phyloP scores from a whole-genome alignment of 2,888 invertebrate species.

The Leucoma salicis region DNA sequence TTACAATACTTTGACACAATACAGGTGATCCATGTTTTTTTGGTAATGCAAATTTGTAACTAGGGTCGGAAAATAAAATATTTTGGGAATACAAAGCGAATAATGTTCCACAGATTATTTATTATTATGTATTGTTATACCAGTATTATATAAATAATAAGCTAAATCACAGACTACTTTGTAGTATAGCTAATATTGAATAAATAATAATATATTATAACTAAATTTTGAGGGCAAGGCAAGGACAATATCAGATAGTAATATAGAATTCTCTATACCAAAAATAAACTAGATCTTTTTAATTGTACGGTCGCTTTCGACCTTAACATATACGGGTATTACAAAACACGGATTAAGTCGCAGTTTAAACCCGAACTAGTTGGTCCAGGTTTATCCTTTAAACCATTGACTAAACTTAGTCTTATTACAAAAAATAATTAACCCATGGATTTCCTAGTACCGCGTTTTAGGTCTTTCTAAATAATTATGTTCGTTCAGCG shows the following conservation, averaged over 20 bases:
- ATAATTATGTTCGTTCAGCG: no score
- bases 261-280: background rate
- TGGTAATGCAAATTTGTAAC: no score
- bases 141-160: background rate
- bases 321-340: background rate
- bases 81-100: constrained; percentile 29
- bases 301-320: background rate
- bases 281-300: background rate
- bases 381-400: no score
- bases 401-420: no score
- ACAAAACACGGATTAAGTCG: no score
- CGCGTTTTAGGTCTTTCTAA: no score
- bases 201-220: constrained; percentile 2
- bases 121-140: background rate
- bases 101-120: constrained; percentile 11
- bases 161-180: constrained; percentile 8
- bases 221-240: background rate
- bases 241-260: background rate
- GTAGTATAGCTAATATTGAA: constrained; percentile 10
- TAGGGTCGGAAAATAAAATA: no score
- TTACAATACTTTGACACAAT: no score
- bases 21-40: no score
- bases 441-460: no score
- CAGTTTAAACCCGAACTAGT: no score
- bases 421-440: no score